Evolutionary conservation across 2,113 vertebrate genomes (phyloP), one percentile per base, ranked within the genome.

Genomic region (Chaetura pelagica): DNA sequence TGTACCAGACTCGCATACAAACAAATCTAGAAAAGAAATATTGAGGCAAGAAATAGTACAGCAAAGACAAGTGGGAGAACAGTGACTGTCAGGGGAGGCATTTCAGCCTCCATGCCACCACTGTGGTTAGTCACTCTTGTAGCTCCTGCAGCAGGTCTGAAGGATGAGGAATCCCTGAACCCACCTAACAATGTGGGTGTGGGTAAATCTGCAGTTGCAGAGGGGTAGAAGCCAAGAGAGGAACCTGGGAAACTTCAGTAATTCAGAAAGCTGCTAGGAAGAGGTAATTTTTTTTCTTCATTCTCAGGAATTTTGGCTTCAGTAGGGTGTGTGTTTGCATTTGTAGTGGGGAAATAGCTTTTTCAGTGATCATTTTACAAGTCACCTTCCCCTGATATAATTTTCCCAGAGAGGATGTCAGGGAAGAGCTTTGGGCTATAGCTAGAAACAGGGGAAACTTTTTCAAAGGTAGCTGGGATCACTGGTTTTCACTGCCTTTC

Each of bases 141-240:
- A 10, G 51, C 27, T 79, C 75, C 57, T 0, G 4, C 40, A 26
- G 17, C 27, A 59, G 61, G 42, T 58, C n/a, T 32, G 34, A 51
- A 32, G 64, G 84, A 52, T 1, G 1, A 86, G 79, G 84, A 90
- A 71, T 79, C n/a, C 30, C 79, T 2, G 2, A 44, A 17, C 38
- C 18, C 42, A 23, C 4, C 0, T 4, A 78, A 34, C 2, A 4
- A 34, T 9, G 40, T 42, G 9, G 8, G 9, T 38, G n/a, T 52
- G 15, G 73, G 57, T 62, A 42, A 62, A 52, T 42, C 29, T 38
- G 14, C 17, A 49, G 57, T 27, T 54, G 67, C 61, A 73, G 84
- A 44, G 89, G 49, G 40, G 40, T 22, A 46, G 66, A 48, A 89
- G 51, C 66, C 22, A 16, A 30, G 74, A 82, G 24, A 67, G 42